Percentiles rank a stretch among this genome's conserved stretches.
Conservation (phyloP, 2,888 invertebrate genomes). For the Drosophila yooni region DNA sequence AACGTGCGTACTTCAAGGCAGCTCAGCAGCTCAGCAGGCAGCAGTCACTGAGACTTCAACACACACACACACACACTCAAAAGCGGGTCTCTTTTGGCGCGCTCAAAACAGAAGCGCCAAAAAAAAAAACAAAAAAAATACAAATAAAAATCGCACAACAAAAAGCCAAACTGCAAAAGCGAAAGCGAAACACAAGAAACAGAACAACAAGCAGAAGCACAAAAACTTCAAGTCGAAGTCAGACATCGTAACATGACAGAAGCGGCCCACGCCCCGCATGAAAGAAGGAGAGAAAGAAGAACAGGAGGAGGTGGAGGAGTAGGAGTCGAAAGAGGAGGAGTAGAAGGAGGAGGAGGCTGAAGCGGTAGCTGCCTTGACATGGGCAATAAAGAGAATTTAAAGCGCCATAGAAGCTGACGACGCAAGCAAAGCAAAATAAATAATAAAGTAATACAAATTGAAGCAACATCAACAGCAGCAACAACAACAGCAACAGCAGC, state of each 20-base stretch:
- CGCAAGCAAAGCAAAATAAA: constrained; percentile 59
- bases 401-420: constrained; percentile 60
- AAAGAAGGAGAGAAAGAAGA: neutral
- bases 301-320: neutral
- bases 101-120: constrained; percentile 76
- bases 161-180: constrained; percentile 44
- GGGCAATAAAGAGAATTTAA: constrained; percentile 77
- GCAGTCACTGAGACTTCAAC: constrained; percentile 44
- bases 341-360: neutral
- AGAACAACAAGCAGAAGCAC: constrained; percentile 12
- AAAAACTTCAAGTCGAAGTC: constrained; percentile 36
- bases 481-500: constrained; percentile 28
- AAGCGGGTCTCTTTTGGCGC: constrained; percentile 65
- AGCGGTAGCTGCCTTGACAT: constrained; percentile 65
- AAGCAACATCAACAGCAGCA: constrained; percentile 29
- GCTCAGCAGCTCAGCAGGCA: constrained; percentile 12
- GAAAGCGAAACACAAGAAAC: constrained; percentile 49
- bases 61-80: constrained; percentile 22
- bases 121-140: constrained; percentile 48
- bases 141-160: constrained; percentile 32
- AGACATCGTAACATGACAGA: constrained; percentile 48
- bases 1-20: constrained; percentile 75
- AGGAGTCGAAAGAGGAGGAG: neutral
- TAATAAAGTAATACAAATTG: constrained; percentile 73
- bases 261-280: constrained; percentile 38